phyloP scores from a whole-genome alignment of 1,140 invertebrate genomes.

The Frieseomelitta varia region DNA sequence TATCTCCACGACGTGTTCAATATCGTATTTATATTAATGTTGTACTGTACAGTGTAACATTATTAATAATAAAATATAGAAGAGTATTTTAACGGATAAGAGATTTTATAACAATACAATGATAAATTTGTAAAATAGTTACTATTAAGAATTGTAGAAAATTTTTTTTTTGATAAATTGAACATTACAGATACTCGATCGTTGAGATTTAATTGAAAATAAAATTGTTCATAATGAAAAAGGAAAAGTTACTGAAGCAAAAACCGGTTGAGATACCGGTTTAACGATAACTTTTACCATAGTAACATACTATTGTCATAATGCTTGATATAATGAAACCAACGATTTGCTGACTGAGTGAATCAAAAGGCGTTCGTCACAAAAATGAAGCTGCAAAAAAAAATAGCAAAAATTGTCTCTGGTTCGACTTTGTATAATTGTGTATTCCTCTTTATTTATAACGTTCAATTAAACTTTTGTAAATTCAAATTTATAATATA shows the following conservation, averaged over 20 bases:
- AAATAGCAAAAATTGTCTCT: constrained; percentile 22
- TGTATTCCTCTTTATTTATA: constrained; percentile 66
- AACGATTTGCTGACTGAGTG: background rate
- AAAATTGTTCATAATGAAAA: background rate
- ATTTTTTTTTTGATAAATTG: background rate
- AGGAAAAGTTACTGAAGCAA: background rate
- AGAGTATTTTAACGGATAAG: no score
- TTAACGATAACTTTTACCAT: background rate
- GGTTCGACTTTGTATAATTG: constrained; percentile 54
- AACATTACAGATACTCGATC: background rate
- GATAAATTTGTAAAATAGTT: background rate
- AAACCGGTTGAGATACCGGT: background rate
- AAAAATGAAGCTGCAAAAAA: background rate
- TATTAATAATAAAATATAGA: background rate
- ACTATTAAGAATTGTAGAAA: background rate
- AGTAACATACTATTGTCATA: background rate
- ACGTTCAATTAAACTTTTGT: constrained; percentile 67
- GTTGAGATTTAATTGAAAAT: background rate
- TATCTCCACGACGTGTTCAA: constrained; percentile 10
- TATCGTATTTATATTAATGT: background rate
- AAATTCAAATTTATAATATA: constrained; percentile 64
- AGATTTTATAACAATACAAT: background rate
- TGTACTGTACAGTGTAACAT: constrained; percentile 7
- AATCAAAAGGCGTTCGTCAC: background rate
- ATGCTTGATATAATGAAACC: background rate